These are phyloP conservation scores for Hoplostethus atlanticus DNA, from an alignment of 2,797 vertebrate species.

Conservation along the genomic window DNA sequence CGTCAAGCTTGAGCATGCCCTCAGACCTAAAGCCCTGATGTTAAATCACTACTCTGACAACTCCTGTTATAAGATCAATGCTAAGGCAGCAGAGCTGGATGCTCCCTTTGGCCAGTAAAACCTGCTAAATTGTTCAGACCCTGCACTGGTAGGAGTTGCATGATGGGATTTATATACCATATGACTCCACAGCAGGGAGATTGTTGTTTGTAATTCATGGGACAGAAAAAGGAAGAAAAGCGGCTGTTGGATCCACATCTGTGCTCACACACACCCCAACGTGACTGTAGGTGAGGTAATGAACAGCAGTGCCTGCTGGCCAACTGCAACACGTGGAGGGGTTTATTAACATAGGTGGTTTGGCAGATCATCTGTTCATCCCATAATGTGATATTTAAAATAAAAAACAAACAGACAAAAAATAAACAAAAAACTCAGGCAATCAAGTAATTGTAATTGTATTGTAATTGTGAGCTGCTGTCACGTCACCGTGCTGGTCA, in stretches of 20 bases:
- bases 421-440: background rate
- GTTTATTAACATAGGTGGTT: conserved; percentile 21
- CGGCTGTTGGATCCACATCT: background rate
- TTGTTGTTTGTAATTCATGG: background rate
- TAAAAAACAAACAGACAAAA: background rate
- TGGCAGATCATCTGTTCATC: conserved; percentile 10
- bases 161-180: background rate
- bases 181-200: background rate
- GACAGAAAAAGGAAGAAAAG: conserved; percentile 1
- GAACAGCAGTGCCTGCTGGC: conserved; percentile 2
- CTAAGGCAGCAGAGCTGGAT: background rate
- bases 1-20: conserved; percentile 6
- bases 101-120: background rate
- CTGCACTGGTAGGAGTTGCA: background rate
- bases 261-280: background rate
- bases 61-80: conserved; percentile 19
- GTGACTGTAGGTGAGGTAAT: conserved; percentile 14
- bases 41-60: conserved; percentile 11
- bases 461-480: background rate
- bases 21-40: conserved; percentile 13
- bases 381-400: background rate
- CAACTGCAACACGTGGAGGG: background rate
- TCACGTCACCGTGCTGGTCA: background rate
- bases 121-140: background rate
- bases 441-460: no score